Evolutionary conservation across 2,888 invertebrate genomes (phyloP), one percentile per base, ranked within the genome.

Genomic region (Nesidiocoris tenuis): DNA sequence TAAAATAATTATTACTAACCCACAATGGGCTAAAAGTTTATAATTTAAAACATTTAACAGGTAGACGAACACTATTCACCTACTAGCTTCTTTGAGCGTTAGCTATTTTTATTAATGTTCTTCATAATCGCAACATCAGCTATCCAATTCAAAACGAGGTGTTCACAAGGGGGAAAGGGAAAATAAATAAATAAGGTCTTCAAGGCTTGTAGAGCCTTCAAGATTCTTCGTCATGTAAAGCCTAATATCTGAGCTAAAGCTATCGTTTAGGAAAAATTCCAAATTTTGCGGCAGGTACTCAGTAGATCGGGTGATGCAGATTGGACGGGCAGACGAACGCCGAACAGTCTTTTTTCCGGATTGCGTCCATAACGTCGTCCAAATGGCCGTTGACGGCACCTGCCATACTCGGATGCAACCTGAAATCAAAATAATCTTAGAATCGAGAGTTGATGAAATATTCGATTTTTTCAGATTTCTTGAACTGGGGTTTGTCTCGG

Each of bases 301-400:
- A n/a, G 61, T 22, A 16, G 5, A 25, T n/a, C 63, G 23, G n/a
- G 12, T 25, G 59, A 24, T 59, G 70, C 24, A 59, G 23, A 54
- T 21, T 70, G 59, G 72, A n/a, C 12, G 77, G 83, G 82, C 91
- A 91, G 75, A 83, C 82, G 84, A 91, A 91, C 80, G 87, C 85
- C 61, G 86, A 85, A 84, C 91, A 92, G 83, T 90, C 89, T 84
- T 89, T 87, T 82, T 86, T 86, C 80, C 89, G 87, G 80, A 91
- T 89, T 77, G 91, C 91, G 12, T 88, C 87, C 89, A 91, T 91
- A 70, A 91, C 91, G 83, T 91, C 90, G 65, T 89, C 87, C 77
- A 91, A 87, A 82, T 91, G 91, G 80, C 87, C 86, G 12, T 90
- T 88, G 79, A 91, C 89, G 39, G 86, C 85, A 7, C 85, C 83